phyloP scores from a whole-genome alignment of 2,888 invertebrate genomes.

The Empis livida region DNA sequence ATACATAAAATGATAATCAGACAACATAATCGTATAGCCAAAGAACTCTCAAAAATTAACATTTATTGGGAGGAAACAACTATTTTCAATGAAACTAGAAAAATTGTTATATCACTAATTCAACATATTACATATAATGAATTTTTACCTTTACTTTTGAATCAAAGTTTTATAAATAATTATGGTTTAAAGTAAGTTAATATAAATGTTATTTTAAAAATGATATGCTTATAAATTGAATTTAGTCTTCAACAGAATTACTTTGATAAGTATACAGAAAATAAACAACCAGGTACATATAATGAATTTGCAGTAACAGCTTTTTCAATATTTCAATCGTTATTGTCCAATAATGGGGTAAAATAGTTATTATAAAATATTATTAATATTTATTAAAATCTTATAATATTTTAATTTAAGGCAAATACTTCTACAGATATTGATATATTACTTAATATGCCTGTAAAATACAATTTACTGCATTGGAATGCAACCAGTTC shows the following conservation, averaged over 20 bases:
- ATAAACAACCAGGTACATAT: conserved; percentile 59
- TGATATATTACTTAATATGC: no score
- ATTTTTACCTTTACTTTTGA: conserved; percentile 64
- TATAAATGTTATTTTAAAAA: no score
- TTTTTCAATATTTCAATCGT: conserved; percentile 58
- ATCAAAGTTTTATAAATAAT: conserved; percentile 36
- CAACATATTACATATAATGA: conserved; percentile 78
- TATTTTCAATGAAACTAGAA: conserved; percentile 59
- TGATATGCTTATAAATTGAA: no score
- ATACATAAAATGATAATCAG: conserved; percentile 57
- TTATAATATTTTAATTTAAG: no score
- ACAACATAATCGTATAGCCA: conserved; percentile 71
- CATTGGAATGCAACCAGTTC: conserved; percentile 24
- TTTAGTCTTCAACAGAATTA: no score
- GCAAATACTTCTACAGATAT: neutral
- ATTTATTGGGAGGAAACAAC: conserved; percentile 68
- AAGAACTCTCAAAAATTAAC: conserved; percentile 54
- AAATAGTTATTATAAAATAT: conserved; percentile 11
- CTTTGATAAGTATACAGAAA: no score
- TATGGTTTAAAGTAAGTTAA: conserved; percentile 42
- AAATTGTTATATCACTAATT: conserved; percentile 63
- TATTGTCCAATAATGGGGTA: conserved; percentile 59
- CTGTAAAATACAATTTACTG: no score
- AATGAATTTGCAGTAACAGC: conserved; percentile 66
- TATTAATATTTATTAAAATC: neutral